A percentile compares a stretch with the other conserved stretches of the same genome.
phyloP scores from a whole-genome alignment of 2,888 invertebrate species.

The Drosophila kanekoi region DNA sequence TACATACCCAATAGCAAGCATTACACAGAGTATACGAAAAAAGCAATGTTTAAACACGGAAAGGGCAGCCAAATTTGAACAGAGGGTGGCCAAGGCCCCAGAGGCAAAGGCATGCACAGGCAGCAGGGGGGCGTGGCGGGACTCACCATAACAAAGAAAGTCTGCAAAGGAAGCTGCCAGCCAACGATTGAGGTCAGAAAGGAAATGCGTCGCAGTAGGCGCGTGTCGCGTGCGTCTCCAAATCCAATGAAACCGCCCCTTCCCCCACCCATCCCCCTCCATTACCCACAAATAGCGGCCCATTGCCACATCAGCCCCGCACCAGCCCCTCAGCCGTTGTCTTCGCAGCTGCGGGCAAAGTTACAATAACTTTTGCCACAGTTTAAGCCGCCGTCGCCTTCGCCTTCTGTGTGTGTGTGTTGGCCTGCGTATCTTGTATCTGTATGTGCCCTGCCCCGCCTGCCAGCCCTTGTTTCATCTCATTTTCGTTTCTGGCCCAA shows the following conservation, averaged over 20 bases:
- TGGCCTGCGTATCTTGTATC: slow-evolving; percentile 49
- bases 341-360: slow-evolving; percentile 60
- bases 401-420: not conserved
- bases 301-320: not conserved
- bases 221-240: slow-evolving; percentile 54
- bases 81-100: slow-evolving; percentile 21
- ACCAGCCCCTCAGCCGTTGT: slow-evolving; percentile 10
- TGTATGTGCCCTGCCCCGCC: slow-evolving; percentile 17
- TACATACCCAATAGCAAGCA: not conserved
- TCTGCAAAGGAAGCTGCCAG: slow-evolving; percentile 26
- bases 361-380: slow-evolving; percentile 78
- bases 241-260: not conserved
- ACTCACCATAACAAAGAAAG: slow-evolving; percentile 44
- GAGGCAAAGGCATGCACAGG: not conserved
- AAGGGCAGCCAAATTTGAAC: slow-evolving; percentile 38
- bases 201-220: slow-evolving; percentile 70
- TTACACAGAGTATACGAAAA: slow-evolving; percentile 2
- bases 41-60: slow-evolving; percentile 45
- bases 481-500: slow-evolving; percentile 15
- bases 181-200: slow-evolving; percentile 68
- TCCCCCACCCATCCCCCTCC: no score
- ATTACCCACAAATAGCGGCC: not conserved
- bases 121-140: not conserved
- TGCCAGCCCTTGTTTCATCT: not conserved
- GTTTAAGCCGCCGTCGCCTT: slow-evolving; percentile 66